Conservation (phyloP, 1,140 invertebrate genomes). For the Drosophila tropicalis region DNA sequence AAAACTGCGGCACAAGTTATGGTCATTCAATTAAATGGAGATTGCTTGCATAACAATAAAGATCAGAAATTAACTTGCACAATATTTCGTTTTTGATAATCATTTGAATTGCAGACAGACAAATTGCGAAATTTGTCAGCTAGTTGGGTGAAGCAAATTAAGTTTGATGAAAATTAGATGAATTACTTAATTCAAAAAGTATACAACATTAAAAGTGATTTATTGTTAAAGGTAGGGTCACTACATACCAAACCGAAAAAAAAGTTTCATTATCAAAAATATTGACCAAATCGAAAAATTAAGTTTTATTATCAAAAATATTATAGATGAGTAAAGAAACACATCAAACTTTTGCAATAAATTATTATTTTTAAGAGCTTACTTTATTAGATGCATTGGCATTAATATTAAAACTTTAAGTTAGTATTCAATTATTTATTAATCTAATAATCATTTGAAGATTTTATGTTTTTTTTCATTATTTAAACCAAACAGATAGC, state of each 20-base stretch:
- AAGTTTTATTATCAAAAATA: background rate
- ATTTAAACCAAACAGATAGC: no score
- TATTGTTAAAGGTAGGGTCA: background rate
- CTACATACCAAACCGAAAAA: background rate
- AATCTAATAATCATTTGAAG: no score
- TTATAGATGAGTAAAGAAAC: no score
- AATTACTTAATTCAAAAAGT: conserved; percentile 1
- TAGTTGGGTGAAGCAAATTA: background rate
- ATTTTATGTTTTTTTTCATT: no score
- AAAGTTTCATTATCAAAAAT: background rate
- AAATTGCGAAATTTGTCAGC: conserved; percentile 12
- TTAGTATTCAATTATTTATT: no score
- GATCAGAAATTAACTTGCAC: conserved; percentile 3
- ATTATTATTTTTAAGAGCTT: no score
- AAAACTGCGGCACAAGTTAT: background rate
- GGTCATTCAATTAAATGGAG: conserved; percentile 1
- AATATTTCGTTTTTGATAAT: conserved; percentile 10
- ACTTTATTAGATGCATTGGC: no score
- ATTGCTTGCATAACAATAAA: conserved; percentile 5
- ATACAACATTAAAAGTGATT: conserved; percentile 2
- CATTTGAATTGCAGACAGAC: conserved; percentile 6
- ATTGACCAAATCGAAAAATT: background rate
- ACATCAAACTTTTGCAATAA: no score
- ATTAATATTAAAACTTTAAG: no score
- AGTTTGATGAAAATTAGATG: background rate